A percentile compares a stretch with the other conserved stretches of the same genome.
These are phyloP conservation scores for Pseudolaguvia tuberculata DNA, from an alignment of 2,113 vertebrate species.

Conservation along the genomic window DNA sequence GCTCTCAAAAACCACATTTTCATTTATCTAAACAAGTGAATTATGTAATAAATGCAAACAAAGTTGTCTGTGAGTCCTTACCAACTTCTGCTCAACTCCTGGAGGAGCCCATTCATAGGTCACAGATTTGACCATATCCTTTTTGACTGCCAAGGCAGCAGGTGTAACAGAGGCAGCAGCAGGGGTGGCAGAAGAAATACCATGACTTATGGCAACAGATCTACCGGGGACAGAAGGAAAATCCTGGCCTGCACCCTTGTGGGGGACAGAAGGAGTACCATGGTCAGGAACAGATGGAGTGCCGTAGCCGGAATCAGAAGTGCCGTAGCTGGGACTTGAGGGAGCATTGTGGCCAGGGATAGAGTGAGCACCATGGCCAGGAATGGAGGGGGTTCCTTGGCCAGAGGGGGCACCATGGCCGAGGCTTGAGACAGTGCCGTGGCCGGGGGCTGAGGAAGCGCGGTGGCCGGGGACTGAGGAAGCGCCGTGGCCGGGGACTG, in stretches of 20 bases:
- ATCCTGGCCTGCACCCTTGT: not conserved
- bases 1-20: not conserved
- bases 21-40: not conserved
- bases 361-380: not conserved
- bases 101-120: constrained; percentile 97
- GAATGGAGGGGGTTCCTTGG: not conserved
- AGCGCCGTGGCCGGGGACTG: too few species aligned
- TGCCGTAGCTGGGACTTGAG: too few species aligned
- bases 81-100: constrained; percentile 85
- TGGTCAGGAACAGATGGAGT: not conserved
- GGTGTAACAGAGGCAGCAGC: constrained; percentile 33
- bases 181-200: not conserved
- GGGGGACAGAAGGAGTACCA: not conserved
- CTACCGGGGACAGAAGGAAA: not conserved
- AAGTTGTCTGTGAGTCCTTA: constrained; percentile 59
- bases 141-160: constrained; percentile 64
- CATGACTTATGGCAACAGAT: not conserved
- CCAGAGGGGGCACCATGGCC: not conserved
- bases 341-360: not conserved
- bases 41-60: not conserved
- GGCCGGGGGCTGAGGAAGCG: not conserved
- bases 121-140: constrained; percentile 78
- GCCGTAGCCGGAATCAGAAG: not conserved
- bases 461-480: not conserved
- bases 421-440: not conserved